These are phyloP conservation scores for Tyto alba DNA, from an alignment of 2,113 vertebrate genomes.

Conservation along the genomic window DNA sequence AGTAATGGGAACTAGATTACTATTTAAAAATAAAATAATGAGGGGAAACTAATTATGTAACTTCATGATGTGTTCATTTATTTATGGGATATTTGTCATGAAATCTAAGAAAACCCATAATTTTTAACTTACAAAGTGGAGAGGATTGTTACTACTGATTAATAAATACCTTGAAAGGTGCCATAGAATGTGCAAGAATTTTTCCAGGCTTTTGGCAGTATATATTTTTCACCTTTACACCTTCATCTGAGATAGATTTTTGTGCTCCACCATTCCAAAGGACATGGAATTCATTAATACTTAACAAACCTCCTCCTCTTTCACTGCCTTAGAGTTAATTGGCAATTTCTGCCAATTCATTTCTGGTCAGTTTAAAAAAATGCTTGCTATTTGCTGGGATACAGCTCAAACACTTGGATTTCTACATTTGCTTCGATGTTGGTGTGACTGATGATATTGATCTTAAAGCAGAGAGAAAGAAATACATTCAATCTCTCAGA, in stretches of 20 bases:
- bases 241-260: background rate
- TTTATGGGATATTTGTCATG: background rate
- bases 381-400: background rate
- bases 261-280: background rate
- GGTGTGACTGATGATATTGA: conserved; percentile 13
- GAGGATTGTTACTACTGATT: background rate
- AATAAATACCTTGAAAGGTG: background rate
- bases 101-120: background rate
- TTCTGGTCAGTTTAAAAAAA: background rate
- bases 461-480: background rate
- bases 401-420: background rate
- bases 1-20: background rate
- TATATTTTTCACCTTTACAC: background rate
- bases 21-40: background rate
- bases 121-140: background rate
- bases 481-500: background rate
- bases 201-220: background rate
- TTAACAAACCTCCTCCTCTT: background rate
- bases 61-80: background rate
- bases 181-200: background rate
- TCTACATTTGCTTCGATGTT: background rate
- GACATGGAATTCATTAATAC: background rate
- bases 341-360: background rate
- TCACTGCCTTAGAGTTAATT: background rate
- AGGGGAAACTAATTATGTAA: background rate